These are phyloP conservation scores for Spheniscus humboldti DNA, from an alignment of 2,797 vertebrate species.

Conservation along the genomic window DNA sequence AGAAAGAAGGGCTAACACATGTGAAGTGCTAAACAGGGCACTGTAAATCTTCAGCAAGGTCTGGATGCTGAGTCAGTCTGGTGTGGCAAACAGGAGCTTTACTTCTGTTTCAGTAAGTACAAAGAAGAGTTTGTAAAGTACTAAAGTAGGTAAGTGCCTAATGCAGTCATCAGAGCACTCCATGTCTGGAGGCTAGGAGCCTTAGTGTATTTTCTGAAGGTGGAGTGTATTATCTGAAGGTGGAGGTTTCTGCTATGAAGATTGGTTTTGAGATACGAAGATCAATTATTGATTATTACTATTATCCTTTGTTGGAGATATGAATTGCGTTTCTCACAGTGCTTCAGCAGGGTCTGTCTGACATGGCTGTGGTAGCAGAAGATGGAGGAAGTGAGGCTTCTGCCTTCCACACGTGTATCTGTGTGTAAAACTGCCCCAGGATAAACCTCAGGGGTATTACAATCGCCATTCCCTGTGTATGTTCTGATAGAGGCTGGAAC, in stretches of 20 bases:
- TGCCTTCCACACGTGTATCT: not conserved
- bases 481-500: not conserved
- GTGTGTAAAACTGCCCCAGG: not conserved
- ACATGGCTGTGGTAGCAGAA: not conserved
- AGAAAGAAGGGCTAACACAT: not conserved
- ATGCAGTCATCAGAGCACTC: not conserved
- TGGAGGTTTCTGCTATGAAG: not conserved
- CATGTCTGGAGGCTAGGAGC: not conserved
- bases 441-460: not conserved
- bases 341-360: not conserved
- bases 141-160: not conserved
- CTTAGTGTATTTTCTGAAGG: not conserved
- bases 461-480: fast-evolving
- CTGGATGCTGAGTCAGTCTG: not conserved
- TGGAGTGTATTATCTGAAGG: not conserved
- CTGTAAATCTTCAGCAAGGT: not conserved
- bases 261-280: not conserved
- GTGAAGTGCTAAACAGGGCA: not conserved
- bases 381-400: not conserved
- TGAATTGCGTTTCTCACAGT: not conserved
- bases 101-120: not conserved
- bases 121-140: not conserved
- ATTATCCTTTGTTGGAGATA: not conserved
- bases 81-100: not conserved
- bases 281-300: not conserved